Base-by-base conservation (phyloP, 2,113 vertebrate genomes). In the Oceanodroma tethys region DNA sequence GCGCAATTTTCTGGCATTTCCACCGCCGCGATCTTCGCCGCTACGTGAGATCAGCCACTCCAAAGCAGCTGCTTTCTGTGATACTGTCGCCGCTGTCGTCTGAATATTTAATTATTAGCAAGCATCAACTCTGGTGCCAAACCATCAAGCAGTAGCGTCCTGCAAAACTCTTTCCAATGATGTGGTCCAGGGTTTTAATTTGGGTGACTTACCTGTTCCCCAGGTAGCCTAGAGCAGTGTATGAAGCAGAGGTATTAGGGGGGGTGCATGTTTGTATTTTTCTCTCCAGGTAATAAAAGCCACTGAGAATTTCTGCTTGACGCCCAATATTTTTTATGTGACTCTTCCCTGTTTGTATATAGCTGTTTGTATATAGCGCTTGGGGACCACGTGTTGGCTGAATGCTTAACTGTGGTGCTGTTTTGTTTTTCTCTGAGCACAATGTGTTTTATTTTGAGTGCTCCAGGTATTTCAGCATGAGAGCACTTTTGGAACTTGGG, bases 11-110 rank as follows among this genome's bases (percentile, higher is more conserved):
- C 40, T 55, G 45, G 6, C 13, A 7, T 78, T 78, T 48, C 11
- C 2, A 11, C 42, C 47, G 43, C 36, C 2, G 1, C 0, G 0
- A 25, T 59, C 50, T 56, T 40, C 0, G 0, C 16, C 3, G 4
- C 38, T 34, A 15, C 3, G 0, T 65, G 75, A 42, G 40, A 50
- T 80, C 17, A 63, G 42, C 66, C 21, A 0, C 17, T 38, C 42
- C 58, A 75, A 12, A 75, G 60, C 66, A 38, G 6, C 82, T 90
- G 38, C 26, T 83, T 36, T 65, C 34, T 2, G 2, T 38, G 43
- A 3, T 12, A 2, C 29, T 30, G 34, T 48, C 6, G 4, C 55
- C 6, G 6, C 14, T 84, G 43, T 50, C 1, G 0, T 34, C 70
- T 55, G 52, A 42, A 15, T 26, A 26, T 60, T 76, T 22, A 50